These are phyloP conservation scores for pig (Sus scrofa) DNA, from an alignment of 2,113 vertebrate genomes.

Conservation along the genomic window DNA sequence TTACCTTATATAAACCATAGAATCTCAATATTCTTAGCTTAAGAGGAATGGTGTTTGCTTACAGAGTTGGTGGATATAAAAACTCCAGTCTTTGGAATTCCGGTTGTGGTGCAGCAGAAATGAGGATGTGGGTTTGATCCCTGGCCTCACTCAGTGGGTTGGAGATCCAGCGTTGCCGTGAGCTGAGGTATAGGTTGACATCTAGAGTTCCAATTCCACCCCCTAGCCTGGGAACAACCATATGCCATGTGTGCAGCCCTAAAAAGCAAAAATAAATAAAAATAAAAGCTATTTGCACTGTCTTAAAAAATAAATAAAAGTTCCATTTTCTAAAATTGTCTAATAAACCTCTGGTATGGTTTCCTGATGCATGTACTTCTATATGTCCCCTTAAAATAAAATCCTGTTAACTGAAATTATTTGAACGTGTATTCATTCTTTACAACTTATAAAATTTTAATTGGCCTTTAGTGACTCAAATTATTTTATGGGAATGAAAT, in stretches of 20 bases:
- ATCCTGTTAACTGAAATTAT: neutral
- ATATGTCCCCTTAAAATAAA: slow-evolving; percentile 25
- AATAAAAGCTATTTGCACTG: too few relatives aligned
- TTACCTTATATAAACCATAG: neutral
- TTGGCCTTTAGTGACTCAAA: neutral
- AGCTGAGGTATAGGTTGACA: too few relatives aligned
- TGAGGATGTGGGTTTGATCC: too few relatives aligned
- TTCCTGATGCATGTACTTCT: neutral
- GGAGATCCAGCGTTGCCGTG: too few relatives aligned
- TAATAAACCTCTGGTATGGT: neutral
- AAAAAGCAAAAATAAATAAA: too few relatives aligned
- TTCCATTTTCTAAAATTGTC: neutral
- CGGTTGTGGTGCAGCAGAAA: too few relatives aligned
- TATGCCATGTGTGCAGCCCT: too few relatives aligned
- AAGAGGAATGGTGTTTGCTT: neutral
- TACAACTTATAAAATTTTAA: slow-evolving; percentile 33
- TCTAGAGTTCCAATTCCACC: too few relatives aligned
- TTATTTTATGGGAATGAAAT: neutral
- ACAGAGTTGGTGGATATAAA: neutral
- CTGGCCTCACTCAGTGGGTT: too few relatives aligned
- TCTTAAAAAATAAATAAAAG: too few relatives aligned
- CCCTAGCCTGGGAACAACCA: too few relatives aligned
- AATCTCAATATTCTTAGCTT: slow-evolving; percentile 3
- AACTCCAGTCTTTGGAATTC: neutral
- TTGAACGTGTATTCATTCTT: neutral